phyloP scores from a whole-genome alignment of 1,140 invertebrate species.

The Cotesia typhae region DNA sequence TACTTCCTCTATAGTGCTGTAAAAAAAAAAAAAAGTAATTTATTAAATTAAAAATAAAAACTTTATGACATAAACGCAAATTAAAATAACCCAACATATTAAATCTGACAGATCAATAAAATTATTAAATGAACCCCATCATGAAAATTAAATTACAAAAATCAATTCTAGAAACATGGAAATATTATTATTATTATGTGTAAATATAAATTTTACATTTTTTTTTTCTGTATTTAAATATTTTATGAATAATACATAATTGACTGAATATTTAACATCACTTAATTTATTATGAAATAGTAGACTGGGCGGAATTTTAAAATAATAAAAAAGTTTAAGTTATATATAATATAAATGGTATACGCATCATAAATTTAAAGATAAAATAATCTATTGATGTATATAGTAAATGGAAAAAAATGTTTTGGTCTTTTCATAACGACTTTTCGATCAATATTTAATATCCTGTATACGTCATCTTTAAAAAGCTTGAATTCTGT shows the following conservation, averaged over 20 bases:
- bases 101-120: background rate
- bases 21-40: constrained; percentile 53
- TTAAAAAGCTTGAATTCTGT: constrained; percentile 20
- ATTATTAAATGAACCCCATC: background rate
- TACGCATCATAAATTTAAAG: constrained; percentile 9
- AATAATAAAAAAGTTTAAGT: background rate
- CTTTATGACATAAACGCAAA: constrained; percentile 6
- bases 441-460: constrained; percentile 47
- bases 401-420: background rate
- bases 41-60: constrained; percentile 18
- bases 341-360: constrained; percentile 4
- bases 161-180: background rate
- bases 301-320: too few species aligned
- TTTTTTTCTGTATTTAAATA: too few species aligned
- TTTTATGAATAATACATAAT: too few species aligned
- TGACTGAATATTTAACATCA: too few species aligned
- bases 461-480: constrained; percentile 41
- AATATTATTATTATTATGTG: constrained; percentile 2
- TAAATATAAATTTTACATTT: too few species aligned
- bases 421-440: constrained; percentile 10
- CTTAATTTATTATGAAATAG: too few species aligned
- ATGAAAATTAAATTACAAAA: constrained; percentile 15
- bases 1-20: constrained; percentile 91
- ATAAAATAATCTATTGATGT: constrained; percentile 1
- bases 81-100: background rate